Percentiles rank a stretch among this genome's conserved stretches.
phyloP scores from a whole-genome alignment of 2,113 vertebrate species.

The Hemicordylus capensis region DNA sequence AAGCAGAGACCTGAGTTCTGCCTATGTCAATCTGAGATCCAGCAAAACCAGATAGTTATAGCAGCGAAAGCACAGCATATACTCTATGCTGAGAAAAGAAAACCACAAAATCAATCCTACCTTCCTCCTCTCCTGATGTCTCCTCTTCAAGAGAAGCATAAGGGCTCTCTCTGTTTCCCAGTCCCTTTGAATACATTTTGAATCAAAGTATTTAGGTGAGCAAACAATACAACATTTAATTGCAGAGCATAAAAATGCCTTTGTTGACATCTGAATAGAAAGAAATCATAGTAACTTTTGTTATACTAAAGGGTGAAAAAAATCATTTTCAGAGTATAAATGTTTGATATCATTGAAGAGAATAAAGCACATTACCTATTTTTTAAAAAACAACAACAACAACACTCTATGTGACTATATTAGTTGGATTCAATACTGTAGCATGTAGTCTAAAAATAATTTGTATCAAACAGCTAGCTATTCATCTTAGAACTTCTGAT shows the following conservation, averaged over 20 bases:
- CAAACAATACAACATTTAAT: conserved; percentile 12
- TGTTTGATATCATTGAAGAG: not conserved
- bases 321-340: not conserved
- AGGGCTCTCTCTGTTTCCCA: no score
- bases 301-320: not conserved
- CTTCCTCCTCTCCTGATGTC: no score
- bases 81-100: no score
- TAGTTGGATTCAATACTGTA: not conserved
- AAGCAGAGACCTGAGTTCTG: no score
- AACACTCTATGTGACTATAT: not conserved
- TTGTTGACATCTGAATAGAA: not conserved
- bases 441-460: not conserved
- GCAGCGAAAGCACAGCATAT: no score
- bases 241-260: not conserved
- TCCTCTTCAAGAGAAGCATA: no score
- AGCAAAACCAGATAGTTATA: no score
- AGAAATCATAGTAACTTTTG: not conserved
- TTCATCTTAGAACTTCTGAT: not conserved
- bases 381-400: not conserved
- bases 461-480: not conserved
- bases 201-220: conserved; percentile 20
- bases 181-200: conserved; percentile 10
- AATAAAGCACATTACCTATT: not conserved
- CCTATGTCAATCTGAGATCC: no score
- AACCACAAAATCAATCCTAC: no score